These are phyloP conservation scores for Apistogramma diplotaenia DNA, from an alignment of 2,113 vertebrate species.

Conservation along the genomic window DNA sequence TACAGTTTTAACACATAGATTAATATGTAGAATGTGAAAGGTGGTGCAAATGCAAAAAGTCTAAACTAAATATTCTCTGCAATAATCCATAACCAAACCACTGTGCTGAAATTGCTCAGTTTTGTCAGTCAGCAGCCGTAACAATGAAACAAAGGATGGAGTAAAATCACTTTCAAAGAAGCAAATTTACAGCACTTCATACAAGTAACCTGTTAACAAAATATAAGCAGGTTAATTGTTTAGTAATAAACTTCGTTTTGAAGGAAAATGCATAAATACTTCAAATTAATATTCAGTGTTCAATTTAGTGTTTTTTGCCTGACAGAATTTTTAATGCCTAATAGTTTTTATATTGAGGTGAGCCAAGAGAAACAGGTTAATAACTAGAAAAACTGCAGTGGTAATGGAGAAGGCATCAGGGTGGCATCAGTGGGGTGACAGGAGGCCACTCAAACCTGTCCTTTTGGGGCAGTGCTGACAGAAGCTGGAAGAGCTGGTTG, in stretches of 20 bases:
- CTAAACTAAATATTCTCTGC: not conserved
- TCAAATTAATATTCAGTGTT: not conserved
- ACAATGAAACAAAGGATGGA: not conserved
- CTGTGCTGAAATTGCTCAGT: not conserved
- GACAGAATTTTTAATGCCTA: not conserved
- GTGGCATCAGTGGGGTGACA: not conserved
- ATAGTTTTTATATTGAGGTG: not conserved
- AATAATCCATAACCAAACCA: not conserved
- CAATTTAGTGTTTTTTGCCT: not conserved
- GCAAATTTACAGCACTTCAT: accelerated
- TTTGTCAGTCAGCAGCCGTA: not conserved
- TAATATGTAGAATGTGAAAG: not conserved
- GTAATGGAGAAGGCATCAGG: conserved; percentile 23
- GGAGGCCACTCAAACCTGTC: conserved; percentile 32
- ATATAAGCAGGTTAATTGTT: not conserved
- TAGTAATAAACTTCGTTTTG: not conserved
- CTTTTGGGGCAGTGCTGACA: conserved; percentile 64
- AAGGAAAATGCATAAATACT: not conserved
- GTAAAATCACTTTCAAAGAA: not conserved
- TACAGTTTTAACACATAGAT: not conserved
- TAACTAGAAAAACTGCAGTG: conserved; percentile 26
- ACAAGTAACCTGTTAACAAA: not conserved
- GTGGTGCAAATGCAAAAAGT: not conserved
- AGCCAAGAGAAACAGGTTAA: conserved; percentile 50
- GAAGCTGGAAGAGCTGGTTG: conserved; percentile 48